Evolutionary conservation across 2,113 vertebrate genomes (phyloP).

Genomic region (Oceanodroma tethys): DNA sequence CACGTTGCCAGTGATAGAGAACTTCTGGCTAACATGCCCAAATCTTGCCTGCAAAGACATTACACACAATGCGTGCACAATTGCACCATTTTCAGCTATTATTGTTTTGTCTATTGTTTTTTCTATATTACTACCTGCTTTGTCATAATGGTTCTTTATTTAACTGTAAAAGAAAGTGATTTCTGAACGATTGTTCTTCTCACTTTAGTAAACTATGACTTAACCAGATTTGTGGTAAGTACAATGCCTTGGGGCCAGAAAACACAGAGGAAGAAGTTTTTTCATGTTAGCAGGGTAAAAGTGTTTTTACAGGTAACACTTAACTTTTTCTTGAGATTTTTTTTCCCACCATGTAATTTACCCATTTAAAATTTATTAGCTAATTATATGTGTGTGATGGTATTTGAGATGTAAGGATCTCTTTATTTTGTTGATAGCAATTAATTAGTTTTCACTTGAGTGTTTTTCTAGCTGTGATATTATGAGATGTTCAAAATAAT

Average conservation of each 20-base stretch:
- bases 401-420: slow-evolving; percentile 26
- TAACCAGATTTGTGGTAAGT: neutral
- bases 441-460: slow-evolving; percentile 59
- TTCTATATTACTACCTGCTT: neutral
- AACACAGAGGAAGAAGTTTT: neutral
- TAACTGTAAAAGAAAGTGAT: neutral
- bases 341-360: neutral
- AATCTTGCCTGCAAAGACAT: neutral
- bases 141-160: neutral
- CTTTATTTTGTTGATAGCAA: slow-evolving; percentile 47
- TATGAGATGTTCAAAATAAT: slow-evolving; percentile 53
- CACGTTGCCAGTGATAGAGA: neutral
- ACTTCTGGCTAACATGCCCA: neutral
- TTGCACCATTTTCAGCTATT: neutral
- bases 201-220: neutral
- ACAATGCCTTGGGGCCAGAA: neutral
- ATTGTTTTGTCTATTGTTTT: neutral
- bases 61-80: neutral
- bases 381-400: neutral
- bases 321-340: neutral
- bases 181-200: neutral
- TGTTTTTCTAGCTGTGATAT: slow-evolving; percentile 54
- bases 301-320: neutral
- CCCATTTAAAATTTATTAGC: neutral
- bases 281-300: neutral